Percentiles rank a stretch among this genome's conserved stretches.
Conservation (phyloP, 2,113 vertebrate genomes). For the Thalassoma bifasciatum region DNA sequence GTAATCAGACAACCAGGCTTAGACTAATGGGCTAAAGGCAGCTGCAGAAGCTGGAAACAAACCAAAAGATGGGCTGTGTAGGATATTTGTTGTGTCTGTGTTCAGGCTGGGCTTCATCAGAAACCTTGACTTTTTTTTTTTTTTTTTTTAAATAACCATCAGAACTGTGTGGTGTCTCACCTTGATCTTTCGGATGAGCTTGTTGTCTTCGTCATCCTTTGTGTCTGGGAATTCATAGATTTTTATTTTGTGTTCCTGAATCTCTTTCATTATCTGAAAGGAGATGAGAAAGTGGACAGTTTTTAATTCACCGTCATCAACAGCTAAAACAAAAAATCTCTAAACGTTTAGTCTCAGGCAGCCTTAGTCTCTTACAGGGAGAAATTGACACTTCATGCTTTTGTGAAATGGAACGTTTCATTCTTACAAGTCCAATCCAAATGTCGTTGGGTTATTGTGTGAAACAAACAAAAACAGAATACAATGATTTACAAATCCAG, state of each 20-base stretch:
- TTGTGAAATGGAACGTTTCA: too few relatives aligned
- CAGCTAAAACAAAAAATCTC: too few relatives aligned
- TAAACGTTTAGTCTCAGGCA: too few relatives aligned
- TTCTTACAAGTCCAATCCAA: too few relatives aligned
- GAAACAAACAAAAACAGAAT: too few relatives aligned
- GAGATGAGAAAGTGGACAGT: slow-evolving; percentile 1
- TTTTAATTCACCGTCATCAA: not conserved
- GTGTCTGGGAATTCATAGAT: slow-evolving; percentile 87
- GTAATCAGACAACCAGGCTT: not conserved
- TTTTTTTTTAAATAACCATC: not conserved
- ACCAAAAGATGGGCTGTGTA: not conserved
- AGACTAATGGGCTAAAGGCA: not conserved
- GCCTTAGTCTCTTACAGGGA: too few relatives aligned
- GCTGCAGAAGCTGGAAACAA: slow-evolving; percentile 3
- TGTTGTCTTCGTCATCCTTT: slow-evolving; percentile 85
- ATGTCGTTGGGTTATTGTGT: too few relatives aligned
- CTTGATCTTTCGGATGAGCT: slow-evolving; percentile 85
- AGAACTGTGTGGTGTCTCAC: slow-evolving; percentile 43
- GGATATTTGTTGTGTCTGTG: not conserved
- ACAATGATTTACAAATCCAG: too few relatives aligned
- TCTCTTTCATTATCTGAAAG: slow-evolving; percentile 86
- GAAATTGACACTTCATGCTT: too few relatives aligned
- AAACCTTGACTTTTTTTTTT: too few relatives aligned
- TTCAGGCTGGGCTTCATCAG: not conserved
- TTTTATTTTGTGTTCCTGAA: slow-evolving; percentile 86